Evolutionary conservation across 1,140 invertebrate species (phyloP).

Genomic region (Bombus balteatus): DNA sequence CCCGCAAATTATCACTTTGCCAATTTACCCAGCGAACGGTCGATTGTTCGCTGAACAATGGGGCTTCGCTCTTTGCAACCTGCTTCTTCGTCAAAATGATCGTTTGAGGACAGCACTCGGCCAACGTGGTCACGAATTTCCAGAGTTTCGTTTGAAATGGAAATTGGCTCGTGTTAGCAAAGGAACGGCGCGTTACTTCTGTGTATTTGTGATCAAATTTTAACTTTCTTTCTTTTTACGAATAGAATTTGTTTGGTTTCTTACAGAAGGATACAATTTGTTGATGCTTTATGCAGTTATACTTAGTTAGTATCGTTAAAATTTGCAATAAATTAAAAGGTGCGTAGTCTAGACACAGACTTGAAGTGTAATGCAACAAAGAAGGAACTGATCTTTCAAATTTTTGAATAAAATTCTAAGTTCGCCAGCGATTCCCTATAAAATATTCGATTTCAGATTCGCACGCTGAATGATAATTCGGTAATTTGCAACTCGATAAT

Average conservation of each 20-base stretch:
- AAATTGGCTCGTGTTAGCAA: conserved; percentile 10
- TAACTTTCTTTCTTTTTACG: background rate
- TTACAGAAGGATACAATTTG: background rate
- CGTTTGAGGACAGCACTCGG: background rate
- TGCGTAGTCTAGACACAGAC: too few species aligned
- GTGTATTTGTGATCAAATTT: background rate
- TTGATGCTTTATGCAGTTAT: too few species aligned
- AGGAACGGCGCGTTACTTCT: background rate
- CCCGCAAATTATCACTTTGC: conserved; percentile 73
- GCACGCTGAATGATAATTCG: background rate
- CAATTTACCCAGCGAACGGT: background rate
- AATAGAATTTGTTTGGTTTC: background rate
- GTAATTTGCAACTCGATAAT: background rate
- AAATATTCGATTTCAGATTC: background rate
- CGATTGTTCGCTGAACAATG: conserved; percentile 53
- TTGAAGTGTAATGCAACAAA: too few species aligned
- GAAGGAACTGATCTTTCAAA: too few species aligned
- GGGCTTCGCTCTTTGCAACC: conserved; percentile 17
- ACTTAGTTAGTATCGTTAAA: too few species aligned
- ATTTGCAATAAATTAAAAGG: too few species aligned
- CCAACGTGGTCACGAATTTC: conserved; percentile 43
- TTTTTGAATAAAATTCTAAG: too few species aligned
- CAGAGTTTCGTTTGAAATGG: conserved; percentile 19
- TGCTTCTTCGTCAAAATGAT: conserved; percentile 15
- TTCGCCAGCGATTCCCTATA: background rate